Evolutionary conservation across 2,888 invertebrate genomes (phyloP).

Genomic region (Scaeva pyrastri): DNA sequence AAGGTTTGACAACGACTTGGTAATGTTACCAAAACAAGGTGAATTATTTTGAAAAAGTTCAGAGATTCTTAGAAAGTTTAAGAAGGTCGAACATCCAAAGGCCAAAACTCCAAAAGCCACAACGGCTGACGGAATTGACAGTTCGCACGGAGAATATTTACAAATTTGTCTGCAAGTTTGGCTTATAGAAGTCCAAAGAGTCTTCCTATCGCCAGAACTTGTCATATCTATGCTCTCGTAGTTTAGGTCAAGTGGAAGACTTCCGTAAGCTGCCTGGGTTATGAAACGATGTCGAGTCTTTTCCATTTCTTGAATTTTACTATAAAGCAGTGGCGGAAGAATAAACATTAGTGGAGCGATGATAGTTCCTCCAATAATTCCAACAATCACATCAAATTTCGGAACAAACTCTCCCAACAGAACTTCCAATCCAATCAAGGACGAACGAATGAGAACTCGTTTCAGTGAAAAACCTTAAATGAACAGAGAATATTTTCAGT

Average conservation of each 20-base stretch:
- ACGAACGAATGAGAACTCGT: constrained; percentile 89
- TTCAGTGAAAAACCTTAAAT: constrained; percentile 90
- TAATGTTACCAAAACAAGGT: constrained; percentile 89
- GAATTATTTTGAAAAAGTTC: constrained; percentile 88
- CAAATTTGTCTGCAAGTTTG: constrained; percentile 77
- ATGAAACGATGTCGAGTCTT: constrained; percentile 81
- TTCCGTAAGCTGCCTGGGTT: constrained; percentile 82
- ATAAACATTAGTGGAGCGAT: constrained; percentile 93
- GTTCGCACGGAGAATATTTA: constrained; percentile 83
- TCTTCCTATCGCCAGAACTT: constrained; percentile 65
- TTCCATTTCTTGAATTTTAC: constrained; percentile 87
- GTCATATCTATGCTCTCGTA: constrained; percentile 79
- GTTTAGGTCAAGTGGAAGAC: constrained; percentile 81
- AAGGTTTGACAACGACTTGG: constrained; percentile 77
- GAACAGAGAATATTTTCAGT: constrained; percentile 65
- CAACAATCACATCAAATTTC: constrained; percentile 93
- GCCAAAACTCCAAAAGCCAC: constrained; percentile 87
- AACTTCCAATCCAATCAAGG: constrained; percentile 88
- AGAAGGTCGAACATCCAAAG: constrained; percentile 89
- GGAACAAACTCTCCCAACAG: constrained; percentile 93
- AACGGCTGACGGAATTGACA: constrained; percentile 86
- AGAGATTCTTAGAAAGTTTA: constrained; percentile 88
- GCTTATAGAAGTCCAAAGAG: constrained; percentile 5
- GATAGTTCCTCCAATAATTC: constrained; percentile 92
- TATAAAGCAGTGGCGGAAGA: constrained; percentile 92